A percentile compares a stretch with the other conserved stretches of the same genome.
Conservation (phyloP, 2,888 invertebrate genomes). For the Pherbina coryleti region DNA sequence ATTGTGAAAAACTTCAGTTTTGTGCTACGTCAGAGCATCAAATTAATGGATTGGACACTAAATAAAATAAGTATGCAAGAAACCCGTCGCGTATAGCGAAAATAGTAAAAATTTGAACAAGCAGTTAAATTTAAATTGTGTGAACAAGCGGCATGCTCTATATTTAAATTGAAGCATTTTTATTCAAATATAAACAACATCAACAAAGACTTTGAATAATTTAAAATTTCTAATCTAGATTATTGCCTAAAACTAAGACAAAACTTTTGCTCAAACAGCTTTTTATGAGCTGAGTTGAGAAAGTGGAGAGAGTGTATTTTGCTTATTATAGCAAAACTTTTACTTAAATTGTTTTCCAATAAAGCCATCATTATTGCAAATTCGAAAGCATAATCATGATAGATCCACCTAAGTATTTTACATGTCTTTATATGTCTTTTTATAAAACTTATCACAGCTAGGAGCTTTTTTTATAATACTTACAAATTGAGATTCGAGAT, state of each 20-base stretch:
- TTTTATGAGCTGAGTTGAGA: too few relatives aligned
- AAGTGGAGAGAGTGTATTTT: too few relatives aligned
- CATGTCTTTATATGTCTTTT: too few relatives aligned
- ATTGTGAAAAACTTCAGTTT: not conserved
- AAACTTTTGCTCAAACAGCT: too few relatives aligned
- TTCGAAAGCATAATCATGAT: not conserved
- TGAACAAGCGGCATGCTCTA: not conserved
- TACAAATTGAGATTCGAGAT: constrained; percentile 64
- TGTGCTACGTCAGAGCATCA: not conserved
- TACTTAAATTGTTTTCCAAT: not conserved
- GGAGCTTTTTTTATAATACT: constrained; percentile 47
- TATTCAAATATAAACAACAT: not conserved
- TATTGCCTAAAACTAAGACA: not conserved
- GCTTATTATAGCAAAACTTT: not conserved
- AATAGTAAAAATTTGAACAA: too few relatives aligned
- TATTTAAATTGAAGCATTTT: not conserved
- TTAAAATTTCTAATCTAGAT: not conserved
- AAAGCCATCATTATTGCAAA: not conserved
- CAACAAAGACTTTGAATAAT: not conserved
- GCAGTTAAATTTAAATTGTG: too few relatives aligned
- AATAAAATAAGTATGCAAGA: not conserved
- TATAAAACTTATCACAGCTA: too few relatives aligned
- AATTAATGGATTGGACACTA: not conserved
- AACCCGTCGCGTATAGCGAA: too few relatives aligned
- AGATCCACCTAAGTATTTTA: not conserved